Percentiles rank a stretch among this genome's conserved stretches.
These are phyloP conservation scores for Stichopus chloronotus DNA, from an alignment of 35 echinoderm and acorn worm genomes.

Conservation along the genomic window DNA sequence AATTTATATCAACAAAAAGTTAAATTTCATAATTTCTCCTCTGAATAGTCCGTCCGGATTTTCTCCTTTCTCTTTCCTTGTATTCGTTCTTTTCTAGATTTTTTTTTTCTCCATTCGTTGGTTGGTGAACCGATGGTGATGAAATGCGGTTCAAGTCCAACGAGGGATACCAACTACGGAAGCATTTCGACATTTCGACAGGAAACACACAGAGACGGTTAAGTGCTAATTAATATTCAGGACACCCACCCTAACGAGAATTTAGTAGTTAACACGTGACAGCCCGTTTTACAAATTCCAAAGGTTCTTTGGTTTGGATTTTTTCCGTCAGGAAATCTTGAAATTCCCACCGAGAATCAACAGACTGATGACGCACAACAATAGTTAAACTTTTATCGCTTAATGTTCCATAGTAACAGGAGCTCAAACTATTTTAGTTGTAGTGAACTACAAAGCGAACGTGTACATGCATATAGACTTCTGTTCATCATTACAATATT, in stretches of 20 bases:
- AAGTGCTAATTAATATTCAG: constrained; percentile 50
- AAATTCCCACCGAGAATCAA: neutral
- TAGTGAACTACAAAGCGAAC: neutral
- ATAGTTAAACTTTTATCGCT: neutral
- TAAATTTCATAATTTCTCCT: neutral
- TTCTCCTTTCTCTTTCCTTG: neutral
- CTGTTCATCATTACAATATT: too few relatives aligned
- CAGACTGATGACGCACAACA: neutral
- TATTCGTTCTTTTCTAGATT: too few relatives aligned
- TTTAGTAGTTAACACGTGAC: constrained; percentile 29
- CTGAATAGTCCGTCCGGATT: neutral
- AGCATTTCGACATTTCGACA: constrained; percentile 4
- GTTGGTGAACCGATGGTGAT: constrained; percentile 1
- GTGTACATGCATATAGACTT: neutral
- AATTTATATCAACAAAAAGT: neutral
- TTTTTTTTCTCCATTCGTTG: too few relatives aligned
- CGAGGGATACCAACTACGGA: neutral
- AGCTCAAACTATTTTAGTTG: neutral
- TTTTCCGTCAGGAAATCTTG: neutral
- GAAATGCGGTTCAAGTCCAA: neutral
- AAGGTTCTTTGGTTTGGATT: neutral
- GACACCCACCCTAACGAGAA: constrained; percentile 35
- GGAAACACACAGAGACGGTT: constrained; percentile 21
- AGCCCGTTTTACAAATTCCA: neutral
- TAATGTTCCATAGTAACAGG: neutral